These are phyloP conservation scores for Lepidurus couesii DNA, from an alignment of 1,140 invertebrate genomes.

Conservation along the genomic window DNA sequence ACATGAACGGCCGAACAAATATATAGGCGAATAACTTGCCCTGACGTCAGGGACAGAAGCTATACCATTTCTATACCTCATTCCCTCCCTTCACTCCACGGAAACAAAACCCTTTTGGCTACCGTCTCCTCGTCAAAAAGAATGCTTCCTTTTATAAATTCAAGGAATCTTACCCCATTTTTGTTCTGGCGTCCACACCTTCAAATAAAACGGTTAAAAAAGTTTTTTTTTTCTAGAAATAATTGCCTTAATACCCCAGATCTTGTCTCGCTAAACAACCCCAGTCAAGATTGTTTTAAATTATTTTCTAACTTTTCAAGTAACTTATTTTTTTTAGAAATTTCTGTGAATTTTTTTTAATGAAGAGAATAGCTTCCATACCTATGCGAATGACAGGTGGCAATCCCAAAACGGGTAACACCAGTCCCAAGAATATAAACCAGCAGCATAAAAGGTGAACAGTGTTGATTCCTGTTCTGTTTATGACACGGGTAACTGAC, in stretches of 20 bases:
- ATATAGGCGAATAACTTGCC: slow-evolving; percentile 14
- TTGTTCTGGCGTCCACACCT: neutral
- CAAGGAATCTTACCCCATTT: neutral
- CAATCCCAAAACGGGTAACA: neutral
- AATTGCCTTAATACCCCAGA: no score
- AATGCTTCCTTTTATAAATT: slow-evolving; percentile 3
- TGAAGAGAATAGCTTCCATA: neutral
- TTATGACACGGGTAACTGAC: slow-evolving; percentile 1
- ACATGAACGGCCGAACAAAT: neutral
- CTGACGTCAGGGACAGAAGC: slow-evolving; percentile 17
- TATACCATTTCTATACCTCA: slow-evolving; percentile 22
- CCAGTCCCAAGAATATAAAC: neutral
- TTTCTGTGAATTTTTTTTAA: no score
- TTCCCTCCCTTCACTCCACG: neutral
- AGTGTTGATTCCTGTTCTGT: neutral
- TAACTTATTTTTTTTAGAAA: no score
- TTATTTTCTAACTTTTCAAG: neutral
- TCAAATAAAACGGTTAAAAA: neutral
- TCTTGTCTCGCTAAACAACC: neutral
- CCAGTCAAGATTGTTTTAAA: neutral
- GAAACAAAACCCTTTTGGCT: neutral
- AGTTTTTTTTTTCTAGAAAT: no score
- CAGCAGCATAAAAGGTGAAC: neutral
- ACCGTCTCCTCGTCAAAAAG: neutral
- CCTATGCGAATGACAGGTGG: slow-evolving; percentile 20